These are phyloP conservation scores for Pseudomugil gertrudae DNA, from an alignment of 2,797 vertebrate genomes.

Conservation along the genomic window DNA sequence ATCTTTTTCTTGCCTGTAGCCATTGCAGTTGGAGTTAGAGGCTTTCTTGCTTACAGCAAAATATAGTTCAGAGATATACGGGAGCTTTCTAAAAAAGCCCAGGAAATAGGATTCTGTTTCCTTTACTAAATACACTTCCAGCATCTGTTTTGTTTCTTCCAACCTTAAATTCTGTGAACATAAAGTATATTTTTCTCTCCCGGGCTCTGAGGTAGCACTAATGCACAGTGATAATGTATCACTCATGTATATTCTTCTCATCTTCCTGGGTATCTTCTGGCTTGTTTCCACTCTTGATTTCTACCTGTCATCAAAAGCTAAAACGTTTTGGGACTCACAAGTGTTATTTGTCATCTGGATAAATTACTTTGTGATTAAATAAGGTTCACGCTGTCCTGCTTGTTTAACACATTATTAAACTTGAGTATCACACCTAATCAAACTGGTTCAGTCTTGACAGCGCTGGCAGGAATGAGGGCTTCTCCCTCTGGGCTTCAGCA, in stretches of 20 bases:
- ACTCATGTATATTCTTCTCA: slow-evolving; percentile 3
- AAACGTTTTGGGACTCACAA: neutral
- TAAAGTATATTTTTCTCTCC: neutral
- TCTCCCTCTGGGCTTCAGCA: slow-evolving; percentile 23
- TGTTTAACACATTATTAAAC: slow-evolving; percentile 4
- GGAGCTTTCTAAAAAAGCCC: no score
- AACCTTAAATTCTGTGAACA: slow-evolving; percentile 11
- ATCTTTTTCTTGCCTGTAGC: slow-evolving; percentile 6
- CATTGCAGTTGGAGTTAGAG: neutral
- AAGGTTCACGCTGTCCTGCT: neutral
- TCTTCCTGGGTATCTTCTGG: neutral
- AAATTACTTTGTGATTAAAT: neutral
- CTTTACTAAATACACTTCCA: neutral
- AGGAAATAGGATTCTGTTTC: neutral
- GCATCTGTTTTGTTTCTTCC: slow-evolving; percentile 15
- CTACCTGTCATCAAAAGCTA: neutral
- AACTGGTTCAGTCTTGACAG: neutral
- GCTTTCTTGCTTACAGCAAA: slow-evolving; percentile 8
- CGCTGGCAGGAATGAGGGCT: neutral
- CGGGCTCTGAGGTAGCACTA: neutral
- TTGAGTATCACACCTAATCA: neutral
- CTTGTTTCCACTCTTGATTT: slow-evolving; percentile 1
- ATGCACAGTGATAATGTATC: neutral
- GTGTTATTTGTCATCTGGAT: neutral
- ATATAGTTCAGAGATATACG: slow-evolving; percentile 6